These are phyloP conservation scores for Dendrolimus kikuchii DNA, from an alignment of 1,140 invertebrate genomes.

Conservation along the genomic window DNA sequence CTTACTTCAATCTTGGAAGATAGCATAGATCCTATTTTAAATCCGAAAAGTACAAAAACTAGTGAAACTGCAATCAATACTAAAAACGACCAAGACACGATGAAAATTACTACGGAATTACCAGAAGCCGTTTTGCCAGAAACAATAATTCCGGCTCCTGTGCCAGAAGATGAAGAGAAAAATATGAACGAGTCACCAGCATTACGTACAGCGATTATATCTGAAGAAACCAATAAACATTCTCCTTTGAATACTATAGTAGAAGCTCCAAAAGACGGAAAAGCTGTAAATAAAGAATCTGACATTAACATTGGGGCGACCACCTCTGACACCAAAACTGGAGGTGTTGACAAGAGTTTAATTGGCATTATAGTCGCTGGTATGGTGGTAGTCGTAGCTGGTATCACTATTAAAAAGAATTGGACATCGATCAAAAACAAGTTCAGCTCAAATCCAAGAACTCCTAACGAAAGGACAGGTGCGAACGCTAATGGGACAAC, in stretches of 20 bases:
- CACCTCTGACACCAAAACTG: conserved; percentile 34
- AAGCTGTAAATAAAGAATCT: conserved; percentile 9
- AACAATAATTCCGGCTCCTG: no score
- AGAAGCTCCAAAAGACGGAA: conserved; percentile 22
- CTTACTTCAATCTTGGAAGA: conserved; percentile 16
- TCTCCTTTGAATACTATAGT: conserved; percentile 21
- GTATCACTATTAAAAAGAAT: conserved; percentile 72
- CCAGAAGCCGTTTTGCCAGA: no score
- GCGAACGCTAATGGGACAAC: conserved; percentile 41
- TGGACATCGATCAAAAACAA: conserved; percentile 64
- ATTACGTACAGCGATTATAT: no score
- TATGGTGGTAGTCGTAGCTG: conserved; percentile 60
- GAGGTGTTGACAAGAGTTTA: conserved; percentile 55
- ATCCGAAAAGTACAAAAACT: conserved; percentile 9
- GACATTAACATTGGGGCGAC: conserved; percentile 50
- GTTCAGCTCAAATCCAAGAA: conserved; percentile 50
- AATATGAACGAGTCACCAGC: no score
- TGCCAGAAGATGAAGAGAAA: conserved; percentile 16
- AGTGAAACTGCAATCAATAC: conserved; percentile 6
- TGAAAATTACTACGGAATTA: neutral
- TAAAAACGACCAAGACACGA: conserved; percentile 12
- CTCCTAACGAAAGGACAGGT: conserved; percentile 32
- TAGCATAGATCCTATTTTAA: conserved; percentile 16
- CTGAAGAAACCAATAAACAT: no score
- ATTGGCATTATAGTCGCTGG: conserved; percentile 66